Conservation (phyloP, 2,113 vertebrate genomes). For the Thamnophis sirtalis region DNA sequence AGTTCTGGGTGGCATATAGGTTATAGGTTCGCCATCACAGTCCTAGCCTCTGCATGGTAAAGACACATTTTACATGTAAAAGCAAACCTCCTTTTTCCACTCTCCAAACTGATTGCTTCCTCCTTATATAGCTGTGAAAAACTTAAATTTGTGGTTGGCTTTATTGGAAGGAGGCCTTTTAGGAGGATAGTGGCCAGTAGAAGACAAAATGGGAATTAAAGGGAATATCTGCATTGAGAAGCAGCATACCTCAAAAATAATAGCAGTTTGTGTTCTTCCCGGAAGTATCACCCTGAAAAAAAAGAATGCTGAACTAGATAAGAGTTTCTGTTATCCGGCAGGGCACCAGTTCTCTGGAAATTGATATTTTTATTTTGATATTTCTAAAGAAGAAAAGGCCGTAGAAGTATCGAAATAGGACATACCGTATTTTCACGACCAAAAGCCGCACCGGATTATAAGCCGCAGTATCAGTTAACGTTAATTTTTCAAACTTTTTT, state of each 20-base stretch:
- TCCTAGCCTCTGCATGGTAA: not conserved
- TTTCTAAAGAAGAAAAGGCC: not conserved
- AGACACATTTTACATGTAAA: not conserved
- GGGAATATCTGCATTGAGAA: not conserved
- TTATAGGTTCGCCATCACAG: too few relatives aligned
- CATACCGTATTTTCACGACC: too few relatives aligned
- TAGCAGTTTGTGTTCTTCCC: not conserved
- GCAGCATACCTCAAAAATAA: not conserved
- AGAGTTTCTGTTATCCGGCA: not conserved
- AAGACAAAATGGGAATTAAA: not conserved
- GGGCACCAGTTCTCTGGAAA: not conserved
- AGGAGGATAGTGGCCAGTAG: not conserved
- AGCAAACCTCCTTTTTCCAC: not conserved
- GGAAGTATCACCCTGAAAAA: not conserved
- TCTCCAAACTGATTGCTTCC: not conserved
- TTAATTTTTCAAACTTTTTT: too few relatives aligned
- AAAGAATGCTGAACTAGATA: not conserved
- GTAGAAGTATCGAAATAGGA: not conserved
- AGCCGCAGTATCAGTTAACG: too few relatives aligned
- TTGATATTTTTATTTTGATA: not conserved
- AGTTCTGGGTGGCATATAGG: too few relatives aligned
- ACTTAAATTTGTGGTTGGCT: not conserved
- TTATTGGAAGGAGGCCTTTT: not conserved
- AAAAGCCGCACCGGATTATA: too few relatives aligned
- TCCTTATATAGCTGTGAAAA: not conserved